Evolutionary conservation across 2,113 vertebrate genomes (phyloP), one percentile per base, ranked within the genome.

Genomic region (Desmodus rotundus): DNA sequence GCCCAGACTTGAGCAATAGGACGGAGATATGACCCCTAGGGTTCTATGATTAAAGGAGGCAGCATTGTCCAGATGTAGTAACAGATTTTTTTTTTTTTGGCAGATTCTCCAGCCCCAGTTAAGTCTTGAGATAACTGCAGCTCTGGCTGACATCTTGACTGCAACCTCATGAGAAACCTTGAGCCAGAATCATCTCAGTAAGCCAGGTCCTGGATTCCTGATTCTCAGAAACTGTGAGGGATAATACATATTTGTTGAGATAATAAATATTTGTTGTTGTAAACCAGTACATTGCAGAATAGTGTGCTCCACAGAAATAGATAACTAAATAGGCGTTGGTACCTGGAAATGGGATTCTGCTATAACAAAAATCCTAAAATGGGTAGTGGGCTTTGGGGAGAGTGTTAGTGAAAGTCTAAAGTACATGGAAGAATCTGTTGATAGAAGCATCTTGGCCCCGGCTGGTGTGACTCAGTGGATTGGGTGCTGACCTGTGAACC

Each of bases 311-410:
- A 77, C 19, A 63, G 50, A 77, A 72, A 61, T n/a, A 45, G 11
- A 73, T 58, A 93, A 67, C 31, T 89, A 82, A 85, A 78, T 43
- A 36, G 78, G 45, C 56, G 13, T 86, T 86, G 67, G 31, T 93
- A n/a, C 33, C 28, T 63, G 15, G 50, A 90, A 93, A 26, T 85
- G 33, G 9, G 15, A n/a, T 86, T 95, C 65, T 92, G 41, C 73
- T 84, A 3, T 81, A 74, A 83, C 15, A 95, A 91, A 91, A 93
- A 86, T 91, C 43, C 67, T 93, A 56, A 96, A 82, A 86, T 76
- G 31, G 56, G 22, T 19, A 56, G 56, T 33, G 24, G 47, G 54
- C 47, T 96, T 80, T 85, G 28, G 70, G 52, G 68, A 87, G 2
- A 91, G 33, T 68, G 41, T 93, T 85, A 81, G 68, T 91, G 70